A percentile compares a stretch with the other conserved stretches of the same genome.
Conservation (phyloP, 2,113 vertebrate genomes). For the Stomatorhinus ivindoensis region DNA sequence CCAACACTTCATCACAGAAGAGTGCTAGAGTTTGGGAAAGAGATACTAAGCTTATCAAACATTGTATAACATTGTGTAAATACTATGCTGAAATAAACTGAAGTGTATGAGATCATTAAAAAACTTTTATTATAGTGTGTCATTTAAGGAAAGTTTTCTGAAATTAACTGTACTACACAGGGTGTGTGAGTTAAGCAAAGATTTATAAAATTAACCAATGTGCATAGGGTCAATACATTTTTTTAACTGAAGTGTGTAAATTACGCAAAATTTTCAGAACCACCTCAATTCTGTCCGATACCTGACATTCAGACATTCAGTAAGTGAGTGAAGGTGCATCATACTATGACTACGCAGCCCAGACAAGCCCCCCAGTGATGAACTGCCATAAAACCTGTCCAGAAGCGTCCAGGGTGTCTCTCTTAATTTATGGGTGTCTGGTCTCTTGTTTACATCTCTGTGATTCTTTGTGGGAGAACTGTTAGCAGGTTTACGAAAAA, state of each 20-base stretch:
- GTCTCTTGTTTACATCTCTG: background rate
- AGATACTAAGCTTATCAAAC: background rate
- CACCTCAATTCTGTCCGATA: background rate
- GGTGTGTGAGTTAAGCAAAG: background rate
- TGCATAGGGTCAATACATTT: background rate
- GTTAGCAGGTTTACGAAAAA: background rate
- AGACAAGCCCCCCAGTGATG: background rate
- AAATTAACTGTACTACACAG: background rate
- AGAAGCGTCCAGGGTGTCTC: background rate
- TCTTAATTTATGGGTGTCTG: background rate
- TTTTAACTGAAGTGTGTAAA: background rate
- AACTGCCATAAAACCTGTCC: background rate
- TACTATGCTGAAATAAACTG: background rate
- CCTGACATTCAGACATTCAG: background rate
- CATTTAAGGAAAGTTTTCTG: background rate
- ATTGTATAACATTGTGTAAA: background rate
- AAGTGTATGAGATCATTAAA: background rate
- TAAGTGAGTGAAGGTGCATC: background rate
- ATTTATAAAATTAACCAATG: background rate
- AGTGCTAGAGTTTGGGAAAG: background rate
- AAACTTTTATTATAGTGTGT: background rate
- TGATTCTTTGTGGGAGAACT: background rate
- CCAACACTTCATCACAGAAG: background rate
- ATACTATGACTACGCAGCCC: background rate
- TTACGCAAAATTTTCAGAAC: background rate